These are phyloP conservation scores for Anabacerthia variegaticeps DNA, from an alignment of 2,797 vertebrate genomes.

Conservation along the genomic window DNA sequence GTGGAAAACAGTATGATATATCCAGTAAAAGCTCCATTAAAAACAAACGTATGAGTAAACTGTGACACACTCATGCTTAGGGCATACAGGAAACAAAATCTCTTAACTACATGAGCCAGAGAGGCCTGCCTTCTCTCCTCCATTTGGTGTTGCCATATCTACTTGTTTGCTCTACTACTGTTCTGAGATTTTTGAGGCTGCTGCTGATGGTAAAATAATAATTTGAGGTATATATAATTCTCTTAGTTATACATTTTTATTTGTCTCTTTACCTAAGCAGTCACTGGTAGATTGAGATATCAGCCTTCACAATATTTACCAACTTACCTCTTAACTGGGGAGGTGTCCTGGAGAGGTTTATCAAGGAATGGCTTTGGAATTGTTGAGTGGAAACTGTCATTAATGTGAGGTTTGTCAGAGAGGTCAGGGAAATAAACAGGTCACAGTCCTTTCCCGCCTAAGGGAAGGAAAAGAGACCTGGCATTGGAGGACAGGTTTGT, in stretches of 20 bases:
- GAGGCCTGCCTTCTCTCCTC: not conserved
- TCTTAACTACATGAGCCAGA: not conserved
- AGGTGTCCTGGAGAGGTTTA: not conserved
- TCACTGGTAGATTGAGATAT: accelerated
- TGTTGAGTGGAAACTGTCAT: not conserved
- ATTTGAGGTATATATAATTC: not conserved
- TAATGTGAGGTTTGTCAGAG: not conserved
- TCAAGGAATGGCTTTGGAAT: not conserved
- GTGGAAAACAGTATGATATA: not conserved
- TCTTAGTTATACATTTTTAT: not conserved
- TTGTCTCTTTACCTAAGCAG: not conserved
- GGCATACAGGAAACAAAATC: not conserved
- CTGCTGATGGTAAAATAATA: not conserved
- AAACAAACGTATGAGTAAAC: not conserved
- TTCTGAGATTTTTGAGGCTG: not conserved
- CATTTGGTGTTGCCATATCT: not conserved
- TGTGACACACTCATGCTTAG: not conserved
- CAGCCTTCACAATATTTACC: not conserved
- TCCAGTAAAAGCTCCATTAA: not conserved
- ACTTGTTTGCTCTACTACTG: not conserved
- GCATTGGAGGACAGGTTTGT: not conserved
- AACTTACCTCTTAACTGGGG: not conserved
- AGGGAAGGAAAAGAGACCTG: not conserved
- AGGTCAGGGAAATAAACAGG: not conserved
- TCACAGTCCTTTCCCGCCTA: not conserved